Percentiles rank a stretch among this genome's conserved stretches.
Evolutionary conservation across 2,797 vertebrate species (phyloP).

Genomic region (Aeoliscus strigatus): DNA sequence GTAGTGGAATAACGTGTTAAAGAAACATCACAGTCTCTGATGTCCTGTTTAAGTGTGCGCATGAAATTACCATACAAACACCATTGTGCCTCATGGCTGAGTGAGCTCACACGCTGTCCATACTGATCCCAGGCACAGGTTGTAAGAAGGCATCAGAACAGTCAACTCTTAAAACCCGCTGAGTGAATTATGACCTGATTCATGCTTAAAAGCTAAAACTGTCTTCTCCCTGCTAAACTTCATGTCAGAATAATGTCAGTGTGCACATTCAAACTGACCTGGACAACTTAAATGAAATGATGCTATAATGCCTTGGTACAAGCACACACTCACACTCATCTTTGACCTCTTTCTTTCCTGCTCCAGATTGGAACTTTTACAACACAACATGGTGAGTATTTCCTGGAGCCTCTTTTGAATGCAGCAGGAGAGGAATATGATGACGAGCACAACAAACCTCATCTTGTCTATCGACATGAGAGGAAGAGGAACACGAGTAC

Average conservation of each 20-base stretch:
- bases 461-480: conserved; percentile 88
- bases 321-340: conserved; percentile 8
- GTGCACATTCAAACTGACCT: conserved; percentile 17
- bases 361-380: conserved; percentile 90
- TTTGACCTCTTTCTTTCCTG: conserved; percentile 27
- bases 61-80: conserved; percentile 72
- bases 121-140: conserved; percentile 41
- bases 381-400: conserved; percentile 86
- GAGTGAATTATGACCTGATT: background rate
- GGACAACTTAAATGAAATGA: conserved; percentile 34
- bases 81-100: conserved; percentile 53
- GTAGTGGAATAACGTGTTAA: conserved; percentile 51
- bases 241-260: conserved; percentile 32
- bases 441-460: conserved; percentile 90
- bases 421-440: conserved; percentile 78
- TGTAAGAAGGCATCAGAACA: conserved; percentile 7
- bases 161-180: conserved; percentile 1
- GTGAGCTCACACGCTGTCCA: conserved; percentile 61
- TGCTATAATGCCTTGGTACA: conserved; percentile 7
- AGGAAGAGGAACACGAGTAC: conserved; percentile 59
- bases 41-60: conserved; percentile 66
- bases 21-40: conserved; percentile 66
- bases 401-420: conserved; percentile 89
- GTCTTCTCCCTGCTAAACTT: background rate
- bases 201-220: background rate